Percentiles rank a stretch among this genome's conserved stretches.
These are phyloP conservation scores for Musca domestica DNA, from an alignment of 1,140 invertebrate species.

Conservation along the genomic window DNA sequence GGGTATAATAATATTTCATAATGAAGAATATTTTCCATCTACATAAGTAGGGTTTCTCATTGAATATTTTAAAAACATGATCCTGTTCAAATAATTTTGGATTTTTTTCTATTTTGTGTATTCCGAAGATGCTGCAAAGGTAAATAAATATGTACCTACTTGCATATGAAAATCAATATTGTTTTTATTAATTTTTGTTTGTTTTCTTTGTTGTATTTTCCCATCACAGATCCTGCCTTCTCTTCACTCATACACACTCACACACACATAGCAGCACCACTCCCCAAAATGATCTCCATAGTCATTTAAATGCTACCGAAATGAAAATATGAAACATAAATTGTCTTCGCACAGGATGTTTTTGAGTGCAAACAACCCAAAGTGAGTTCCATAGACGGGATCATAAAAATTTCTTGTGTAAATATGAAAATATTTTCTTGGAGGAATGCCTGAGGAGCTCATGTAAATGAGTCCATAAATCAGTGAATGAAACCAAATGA, in stretches of 20 bases:
- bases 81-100: conserved; percentile 6
- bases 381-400: neutral
- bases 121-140: too few species aligned
- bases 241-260: neutral
- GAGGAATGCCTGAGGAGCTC: neutral
- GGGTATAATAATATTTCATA: too few species aligned
- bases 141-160: neutral
- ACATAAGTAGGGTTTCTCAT: too few species aligned
- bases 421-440: neutral
- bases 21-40: too few species aligned
- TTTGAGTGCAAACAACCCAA: neutral
- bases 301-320: conserved; percentile 11
- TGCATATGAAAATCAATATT: neutral
- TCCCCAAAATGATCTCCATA: neutral
- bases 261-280: neutral
- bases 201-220: conserved; percentile 17
- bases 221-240: neutral
- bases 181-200: conserved; percentile 3
- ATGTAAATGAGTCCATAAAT: conserved; percentile 18
- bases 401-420: neutral
- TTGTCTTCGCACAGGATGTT: too few species aligned
- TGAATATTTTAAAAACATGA: neutral
- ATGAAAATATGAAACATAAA: too few species aligned
- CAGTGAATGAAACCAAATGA: neutral
- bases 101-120: neutral